A percentile compares a stretch with the other conserved stretches of the same genome.
phyloP scores from a whole-genome alignment of 2,797 vertebrate genomes.

The Danio jaintianensis region DNA sequence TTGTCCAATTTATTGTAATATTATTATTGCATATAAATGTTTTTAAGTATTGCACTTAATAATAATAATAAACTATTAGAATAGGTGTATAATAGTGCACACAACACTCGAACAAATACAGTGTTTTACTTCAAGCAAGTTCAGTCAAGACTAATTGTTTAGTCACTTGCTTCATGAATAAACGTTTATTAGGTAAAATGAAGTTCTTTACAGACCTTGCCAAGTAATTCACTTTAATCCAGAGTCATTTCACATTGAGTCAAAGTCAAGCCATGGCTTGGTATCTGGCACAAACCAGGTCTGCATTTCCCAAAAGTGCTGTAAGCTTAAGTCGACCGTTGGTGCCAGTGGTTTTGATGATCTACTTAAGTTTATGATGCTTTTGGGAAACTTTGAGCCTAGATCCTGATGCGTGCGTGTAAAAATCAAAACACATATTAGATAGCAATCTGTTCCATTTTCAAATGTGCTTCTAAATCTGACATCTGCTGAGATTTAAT shows the following conservation, averaged over 20 bases:
- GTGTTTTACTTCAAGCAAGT: background rate
- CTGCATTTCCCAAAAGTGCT: background rate
- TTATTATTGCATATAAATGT: too few relatives aligned
- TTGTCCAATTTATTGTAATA: too few relatives aligned
- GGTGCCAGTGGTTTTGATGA: background rate
- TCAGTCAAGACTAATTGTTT: background rate
- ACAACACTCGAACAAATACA: background rate
- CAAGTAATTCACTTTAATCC: background rate
- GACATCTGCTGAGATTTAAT: too few relatives aligned
- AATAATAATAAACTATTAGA: too few relatives aligned
- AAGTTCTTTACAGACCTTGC: background rate
- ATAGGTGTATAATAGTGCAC: background rate
- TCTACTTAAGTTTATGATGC: slow-evolving; percentile 1
- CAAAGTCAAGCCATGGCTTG: slow-evolving; percentile 10
- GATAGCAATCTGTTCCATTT: background rate
- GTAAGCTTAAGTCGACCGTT: background rate
- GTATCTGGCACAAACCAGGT: slow-evolving; percentile 2
- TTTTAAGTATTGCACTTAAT: too few relatives aligned
- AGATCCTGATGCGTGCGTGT: background rate
- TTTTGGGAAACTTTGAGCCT: background rate
- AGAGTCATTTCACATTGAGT: background rate
- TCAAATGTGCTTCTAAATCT: slow-evolving; percentile 8
- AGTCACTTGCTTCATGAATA: background rate
- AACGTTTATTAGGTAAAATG: background rate
- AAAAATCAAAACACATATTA: background rate